Evolutionary conservation across 2,888 invertebrate species (phyloP).

Genomic region (Proisotoma minuta): DNA sequence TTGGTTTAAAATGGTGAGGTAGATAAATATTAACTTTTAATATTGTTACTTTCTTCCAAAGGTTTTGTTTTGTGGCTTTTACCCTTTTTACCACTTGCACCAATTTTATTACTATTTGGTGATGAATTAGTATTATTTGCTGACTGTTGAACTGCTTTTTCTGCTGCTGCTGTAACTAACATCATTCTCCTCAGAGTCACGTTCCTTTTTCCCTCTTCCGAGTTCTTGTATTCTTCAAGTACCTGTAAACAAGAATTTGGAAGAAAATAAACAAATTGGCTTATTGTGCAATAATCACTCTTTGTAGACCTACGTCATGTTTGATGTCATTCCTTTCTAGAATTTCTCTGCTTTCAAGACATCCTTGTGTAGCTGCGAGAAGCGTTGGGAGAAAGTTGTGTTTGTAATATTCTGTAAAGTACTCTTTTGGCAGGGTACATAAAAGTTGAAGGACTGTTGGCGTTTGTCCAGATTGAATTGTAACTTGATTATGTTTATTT

Average conservation of each 20-base stretch:
- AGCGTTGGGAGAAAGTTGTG: conserved; percentile 73
- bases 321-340: conserved; percentile 62
- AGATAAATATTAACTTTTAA: too few species aligned
- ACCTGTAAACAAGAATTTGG: too few species aligned
- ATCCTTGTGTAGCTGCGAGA: conserved; percentile 64
- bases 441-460: conserved; percentile 78
- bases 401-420: conserved; percentile 73
- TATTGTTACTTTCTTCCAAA: neutral
- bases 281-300: neutral
- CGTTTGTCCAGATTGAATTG: conserved; percentile 68
- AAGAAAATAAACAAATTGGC: too few species aligned
- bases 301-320: conserved; percentile 24
- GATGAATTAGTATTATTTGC: too few species aligned
- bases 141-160: too few species aligned
- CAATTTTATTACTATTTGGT: too few species aligned
- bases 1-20: too few species aligned
- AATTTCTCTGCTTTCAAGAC: conserved; percentile 66
- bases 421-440: conserved; percentile 76
- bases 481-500: conserved; percentile 72
- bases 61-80: neutral
- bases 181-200: conserved; percentile 5
- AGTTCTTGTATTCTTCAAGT: neutral
- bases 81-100: neutral
- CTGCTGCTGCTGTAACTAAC: neutral
- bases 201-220: conserved; percentile 12